phyloP scores from a whole-genome alignment of 2,888 invertebrate genomes.

The Leucoma salicis region DNA sequence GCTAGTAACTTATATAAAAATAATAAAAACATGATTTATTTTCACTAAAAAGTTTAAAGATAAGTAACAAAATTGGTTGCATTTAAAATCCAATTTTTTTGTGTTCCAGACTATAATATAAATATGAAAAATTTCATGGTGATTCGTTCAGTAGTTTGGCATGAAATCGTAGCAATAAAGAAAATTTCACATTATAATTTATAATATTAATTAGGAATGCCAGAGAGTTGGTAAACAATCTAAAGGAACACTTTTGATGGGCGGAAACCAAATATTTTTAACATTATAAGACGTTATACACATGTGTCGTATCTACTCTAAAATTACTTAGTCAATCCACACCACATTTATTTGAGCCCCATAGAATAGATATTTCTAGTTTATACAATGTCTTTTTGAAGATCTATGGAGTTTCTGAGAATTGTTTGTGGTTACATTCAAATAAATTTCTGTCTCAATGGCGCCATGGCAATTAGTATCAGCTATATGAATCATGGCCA shows the following conservation, averaged over 20 bases:
- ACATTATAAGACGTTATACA: not conserved
- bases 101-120: no score
- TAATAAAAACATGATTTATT: no score
- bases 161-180: no score
- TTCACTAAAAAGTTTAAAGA: no score
- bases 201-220: no score
- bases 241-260: not conserved
- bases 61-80: no score
- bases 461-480: conserved; percentile 54
- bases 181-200: no score
- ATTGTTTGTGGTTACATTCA: conserved; percentile 36
- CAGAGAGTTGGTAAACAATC: conserved; percentile 1
- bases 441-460: conserved; percentile 42
- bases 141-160: no score
- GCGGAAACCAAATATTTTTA: not conserved
- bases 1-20: no score
- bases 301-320: conserved; percentile 7
- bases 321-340: conserved; percentile 23
- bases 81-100: no score
- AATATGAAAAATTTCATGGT: no score
- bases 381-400: conserved; percentile 31
- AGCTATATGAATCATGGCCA: conserved; percentile 33
- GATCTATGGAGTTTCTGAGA: conserved; percentile 41
- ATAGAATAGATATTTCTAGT: conserved; percentile 5
- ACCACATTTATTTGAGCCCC: conserved; percentile 18